A percentile compares a stretch with the other conserved stretches of the same genome.
These are phyloP conservation scores for Amitus sp. DNA, from an alignment of 2,888 invertebrate species.

Conservation along the genomic window DNA sequence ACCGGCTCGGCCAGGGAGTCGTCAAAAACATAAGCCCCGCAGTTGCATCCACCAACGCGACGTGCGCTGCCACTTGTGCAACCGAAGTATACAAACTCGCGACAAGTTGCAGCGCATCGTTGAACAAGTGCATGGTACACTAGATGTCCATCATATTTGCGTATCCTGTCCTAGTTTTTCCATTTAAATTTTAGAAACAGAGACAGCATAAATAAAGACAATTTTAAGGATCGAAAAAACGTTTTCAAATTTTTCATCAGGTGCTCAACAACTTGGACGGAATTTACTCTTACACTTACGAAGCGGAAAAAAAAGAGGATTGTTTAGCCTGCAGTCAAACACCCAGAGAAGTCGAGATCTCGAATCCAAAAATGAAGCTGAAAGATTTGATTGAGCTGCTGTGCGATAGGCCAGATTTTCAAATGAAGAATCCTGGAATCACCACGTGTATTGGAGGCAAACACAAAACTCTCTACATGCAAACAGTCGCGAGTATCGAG, in stretches of 20 bases:
- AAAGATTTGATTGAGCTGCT: slow-evolving; percentile 85
- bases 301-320: slow-evolving; percentile 85
- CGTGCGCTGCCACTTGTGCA: slow-evolving; percentile 94
- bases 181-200: no score
- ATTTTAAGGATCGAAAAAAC: no score
- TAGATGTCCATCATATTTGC: not conserved
- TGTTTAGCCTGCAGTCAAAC: slow-evolving; percentile 90
- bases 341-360: slow-evolving; percentile 73
- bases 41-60: slow-evolving; percentile 99
- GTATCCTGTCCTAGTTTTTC: no score
- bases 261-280: slow-evolving; percentile 91
- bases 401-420: slow-evolving; percentile 79
- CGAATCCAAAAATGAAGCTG: slow-evolving; percentile 74
- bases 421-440: slow-evolving; percentile 92
- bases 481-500: slow-evolving; percentile 91
- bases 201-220: no score
- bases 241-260: no score
- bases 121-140: slow-evolving; percentile 93
- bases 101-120: slow-evolving; percentile 87
- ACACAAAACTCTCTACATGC: slow-evolving; percentile 93
- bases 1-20: slow-evolving; percentile 93
- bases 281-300: slow-evolving; percentile 94
- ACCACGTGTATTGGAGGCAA: slow-evolving; percentile 84
- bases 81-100: slow-evolving; percentile 98
- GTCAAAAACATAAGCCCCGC: slow-evolving; percentile 99